A percentile compares a stretch with the other conserved stretches of the same genome.
Evolutionary conservation across 2,797 vertebrate species (phyloP).

Genomic region (Acanthis flammea): DNA sequence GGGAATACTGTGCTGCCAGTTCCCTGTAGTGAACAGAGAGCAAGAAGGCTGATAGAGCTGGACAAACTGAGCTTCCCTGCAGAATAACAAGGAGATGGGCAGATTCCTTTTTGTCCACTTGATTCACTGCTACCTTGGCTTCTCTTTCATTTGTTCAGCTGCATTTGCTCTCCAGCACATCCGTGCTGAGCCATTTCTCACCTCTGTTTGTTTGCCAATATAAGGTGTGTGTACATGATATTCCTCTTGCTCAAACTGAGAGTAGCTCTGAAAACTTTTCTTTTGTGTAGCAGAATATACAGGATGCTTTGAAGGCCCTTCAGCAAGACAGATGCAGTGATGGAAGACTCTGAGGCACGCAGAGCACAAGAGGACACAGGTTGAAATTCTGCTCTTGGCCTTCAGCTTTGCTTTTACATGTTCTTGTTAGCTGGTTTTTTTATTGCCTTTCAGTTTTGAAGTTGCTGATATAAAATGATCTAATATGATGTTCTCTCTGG

Average conservation of each 20-base stretch:
- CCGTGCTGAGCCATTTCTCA: not conserved
- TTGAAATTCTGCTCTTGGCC: not conserved
- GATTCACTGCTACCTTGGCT: not conserved
- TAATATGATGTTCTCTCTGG: not conserved
- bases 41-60: not conserved
- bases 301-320: not conserved
- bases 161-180: not conserved
- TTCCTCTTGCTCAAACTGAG: not conserved
- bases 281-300: not conserved
- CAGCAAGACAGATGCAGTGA: not conserved
- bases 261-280: not conserved
- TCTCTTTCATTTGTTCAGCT: not conserved
- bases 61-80: not conserved
- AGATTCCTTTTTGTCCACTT: not conserved
- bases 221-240: not conserved
- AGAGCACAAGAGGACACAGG: not conserved
- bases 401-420: not conserved
- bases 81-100: not conserved
- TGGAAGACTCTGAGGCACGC: not conserved
- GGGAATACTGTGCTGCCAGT: not conserved
- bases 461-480: not conserved
- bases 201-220: not conserved
- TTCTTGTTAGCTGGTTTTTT: not conserved
- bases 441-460: not conserved
- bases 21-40: not conserved